Conservation (phyloP, 2,888 invertebrate species). For the Acanthococcus lagerstroemiae region DNA sequence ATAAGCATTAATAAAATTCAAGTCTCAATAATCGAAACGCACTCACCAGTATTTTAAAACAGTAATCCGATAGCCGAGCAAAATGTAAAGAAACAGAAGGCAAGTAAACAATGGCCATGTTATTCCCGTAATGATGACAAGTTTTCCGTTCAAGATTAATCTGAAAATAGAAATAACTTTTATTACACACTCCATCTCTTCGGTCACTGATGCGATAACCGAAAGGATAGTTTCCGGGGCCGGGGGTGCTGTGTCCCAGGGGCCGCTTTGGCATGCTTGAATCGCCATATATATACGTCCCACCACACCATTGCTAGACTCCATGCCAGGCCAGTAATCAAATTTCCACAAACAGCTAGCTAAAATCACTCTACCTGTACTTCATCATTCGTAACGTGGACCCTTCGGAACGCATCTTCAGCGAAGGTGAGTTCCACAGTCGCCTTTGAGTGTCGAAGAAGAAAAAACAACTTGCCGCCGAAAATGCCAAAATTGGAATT, state of each 20-base stretch:
- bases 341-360: not conserved
- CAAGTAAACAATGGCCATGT: not conserved
- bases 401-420: not conserved
- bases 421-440: not conserved
- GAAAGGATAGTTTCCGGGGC: too few relatives aligned
- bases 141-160: not conserved
- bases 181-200: not conserved
- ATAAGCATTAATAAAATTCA: too few relatives aligned
- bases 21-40: not conserved
- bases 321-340: not conserved
- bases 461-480: not conserved
- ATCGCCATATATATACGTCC: too few relatives aligned
- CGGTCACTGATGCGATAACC: too few relatives aligned
- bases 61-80: not conserved
- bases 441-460: not conserved
- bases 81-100: not conserved
- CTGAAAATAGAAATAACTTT: not conserved
- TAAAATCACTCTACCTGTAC: not conserved
- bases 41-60: not conserved
- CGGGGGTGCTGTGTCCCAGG: too few relatives aligned
- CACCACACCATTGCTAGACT: too few relatives aligned
- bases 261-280: too few relatives aligned
- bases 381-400: not conserved
- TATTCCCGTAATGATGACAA: not conserved
- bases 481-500: not conserved